Conservation (phyloP, 2,888 invertebrate species). For the Pristionchus exspectatus region DNA sequence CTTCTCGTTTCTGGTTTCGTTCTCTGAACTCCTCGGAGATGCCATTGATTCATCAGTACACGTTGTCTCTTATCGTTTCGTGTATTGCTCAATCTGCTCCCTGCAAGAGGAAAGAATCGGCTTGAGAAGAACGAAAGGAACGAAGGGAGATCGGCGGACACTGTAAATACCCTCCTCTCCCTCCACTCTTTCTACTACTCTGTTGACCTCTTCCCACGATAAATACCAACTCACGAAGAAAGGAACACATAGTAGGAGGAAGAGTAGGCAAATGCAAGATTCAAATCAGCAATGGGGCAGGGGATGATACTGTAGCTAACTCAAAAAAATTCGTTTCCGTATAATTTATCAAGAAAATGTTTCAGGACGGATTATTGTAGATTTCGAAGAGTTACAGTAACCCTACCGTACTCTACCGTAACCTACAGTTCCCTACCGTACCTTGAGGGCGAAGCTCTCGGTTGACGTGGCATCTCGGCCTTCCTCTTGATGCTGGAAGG, state of each 20-base stretch:
- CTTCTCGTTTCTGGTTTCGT: conserved; percentile 17
- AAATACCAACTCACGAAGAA: conserved; percentile 22
- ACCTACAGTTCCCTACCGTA: conserved; percentile 26
- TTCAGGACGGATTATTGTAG: too few species aligned
- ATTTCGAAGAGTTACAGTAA: too few species aligned
- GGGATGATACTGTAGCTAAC: background rate
- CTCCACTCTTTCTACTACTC: conserved; percentile 1
- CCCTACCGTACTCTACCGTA: background rate
- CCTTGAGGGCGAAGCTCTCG: conserved; percentile 68
- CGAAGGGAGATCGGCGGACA: conserved; percentile 30
- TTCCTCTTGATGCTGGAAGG: conserved; percentile 69
- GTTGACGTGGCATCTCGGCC: conserved; percentile 63
- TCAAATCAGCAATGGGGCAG: background rate
- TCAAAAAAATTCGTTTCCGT: too few species aligned
- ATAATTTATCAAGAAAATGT: too few species aligned
- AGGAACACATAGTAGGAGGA: background rate
- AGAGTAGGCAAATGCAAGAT: background rate
- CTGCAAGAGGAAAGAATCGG: conserved; percentile 57
- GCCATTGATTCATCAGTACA: conserved; percentile 69
- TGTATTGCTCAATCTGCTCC: conserved; percentile 66
- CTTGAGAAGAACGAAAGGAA: conserved; percentile 21
- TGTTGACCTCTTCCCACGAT: conserved; percentile 43
- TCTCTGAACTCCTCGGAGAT: conserved; percentile 58
- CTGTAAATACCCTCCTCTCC: conserved; percentile 35
- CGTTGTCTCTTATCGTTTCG: conserved; percentile 66